A percentile compares a stretch with the other conserved stretches of the same genome.
These are phyloP conservation scores for Nasua narica DNA, from an alignment of 2,797 vertebrate species.

Conservation along the genomic window DNA sequence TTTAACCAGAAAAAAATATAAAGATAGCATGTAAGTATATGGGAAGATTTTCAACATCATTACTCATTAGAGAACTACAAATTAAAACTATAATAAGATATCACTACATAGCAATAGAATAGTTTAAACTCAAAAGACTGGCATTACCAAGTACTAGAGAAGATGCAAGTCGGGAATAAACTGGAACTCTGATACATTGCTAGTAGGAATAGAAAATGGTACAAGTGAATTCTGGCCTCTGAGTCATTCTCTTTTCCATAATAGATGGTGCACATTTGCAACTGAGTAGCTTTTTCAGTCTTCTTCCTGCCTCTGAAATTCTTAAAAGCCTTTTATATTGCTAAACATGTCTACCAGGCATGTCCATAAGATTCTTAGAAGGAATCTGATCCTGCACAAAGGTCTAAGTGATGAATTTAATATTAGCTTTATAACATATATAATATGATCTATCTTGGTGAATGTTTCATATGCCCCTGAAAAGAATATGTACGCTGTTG, in stretches of 20 bases:
- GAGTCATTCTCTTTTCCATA: not conserved
- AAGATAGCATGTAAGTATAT: not conserved
- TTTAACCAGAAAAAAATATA: not conserved
- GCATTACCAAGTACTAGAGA: not conserved
- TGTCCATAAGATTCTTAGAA: not conserved
- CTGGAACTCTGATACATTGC: not conserved
- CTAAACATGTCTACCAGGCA: not conserved
- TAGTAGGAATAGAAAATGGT: not conserved
- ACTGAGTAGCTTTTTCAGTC: not conserved
- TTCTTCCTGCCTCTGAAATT: not conserved
- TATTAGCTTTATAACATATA: not conserved
- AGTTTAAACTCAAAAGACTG: not conserved
- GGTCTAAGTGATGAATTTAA: not conserved
- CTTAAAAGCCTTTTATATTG: not conserved
- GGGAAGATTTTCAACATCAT: not conserved
- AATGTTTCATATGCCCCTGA: not conserved
- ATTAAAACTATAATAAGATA: not conserved
- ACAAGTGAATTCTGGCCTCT: not conserved
- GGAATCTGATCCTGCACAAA: not conserved
- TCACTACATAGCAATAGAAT: not conserved
- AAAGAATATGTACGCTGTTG: not conserved
- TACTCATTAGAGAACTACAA: not conserved
- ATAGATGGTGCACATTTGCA: not conserved
- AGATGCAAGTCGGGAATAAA: not conserved
- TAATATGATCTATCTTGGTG: not conserved